A percentile compares a stretch with the other conserved stretches of the same genome.
These are phyloP conservation scores for Drosophila anomalata DNA, from an alignment of 2,888 invertebrate species.

Conservation along the genomic window DNA sequence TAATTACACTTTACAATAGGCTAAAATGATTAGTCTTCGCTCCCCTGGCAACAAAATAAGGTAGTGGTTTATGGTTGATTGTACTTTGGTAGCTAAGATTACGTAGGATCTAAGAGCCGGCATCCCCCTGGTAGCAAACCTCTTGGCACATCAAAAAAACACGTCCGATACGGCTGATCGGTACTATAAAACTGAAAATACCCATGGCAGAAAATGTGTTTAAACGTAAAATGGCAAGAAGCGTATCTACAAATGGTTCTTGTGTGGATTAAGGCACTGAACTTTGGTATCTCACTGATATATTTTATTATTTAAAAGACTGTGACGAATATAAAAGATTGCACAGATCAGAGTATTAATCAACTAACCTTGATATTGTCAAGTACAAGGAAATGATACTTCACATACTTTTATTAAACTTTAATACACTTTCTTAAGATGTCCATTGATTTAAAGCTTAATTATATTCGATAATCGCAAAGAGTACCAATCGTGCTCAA, in stretches of 20 bases:
- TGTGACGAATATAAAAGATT: constrained; percentile 27
- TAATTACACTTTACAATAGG: constrained; percentile 6
- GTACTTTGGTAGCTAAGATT: constrained; percentile 4
- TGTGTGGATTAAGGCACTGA: constrained; percentile 49
- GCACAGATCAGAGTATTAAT: constrained; percentile 22
- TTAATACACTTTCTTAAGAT: no score
- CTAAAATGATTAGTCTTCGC: background rate
- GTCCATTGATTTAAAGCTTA: no score
- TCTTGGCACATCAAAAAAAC: constrained; percentile 10
- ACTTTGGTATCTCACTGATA: constrained; percentile 51
- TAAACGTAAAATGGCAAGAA: background rate
- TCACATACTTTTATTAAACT: background rate
- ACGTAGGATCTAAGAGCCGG: background rate
- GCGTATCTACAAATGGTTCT: constrained; percentile 33
- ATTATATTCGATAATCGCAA: background rate
- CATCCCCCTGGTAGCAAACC: constrained; percentile 19
- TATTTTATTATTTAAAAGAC: constrained; percentile 23
- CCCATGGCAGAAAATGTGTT: background rate
- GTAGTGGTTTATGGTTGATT: background rate
- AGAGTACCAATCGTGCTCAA: background rate
- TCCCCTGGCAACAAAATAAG: background rate
- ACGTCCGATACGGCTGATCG: constrained; percentile 22
- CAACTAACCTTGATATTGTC: background rate
- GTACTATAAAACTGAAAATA: constrained; percentile 30
- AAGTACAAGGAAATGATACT: constrained; percentile 9